Evolutionary conservation across 1,140 invertebrate genomes (phyloP).

Genomic region (Drosophila kohkoa): DNA sequence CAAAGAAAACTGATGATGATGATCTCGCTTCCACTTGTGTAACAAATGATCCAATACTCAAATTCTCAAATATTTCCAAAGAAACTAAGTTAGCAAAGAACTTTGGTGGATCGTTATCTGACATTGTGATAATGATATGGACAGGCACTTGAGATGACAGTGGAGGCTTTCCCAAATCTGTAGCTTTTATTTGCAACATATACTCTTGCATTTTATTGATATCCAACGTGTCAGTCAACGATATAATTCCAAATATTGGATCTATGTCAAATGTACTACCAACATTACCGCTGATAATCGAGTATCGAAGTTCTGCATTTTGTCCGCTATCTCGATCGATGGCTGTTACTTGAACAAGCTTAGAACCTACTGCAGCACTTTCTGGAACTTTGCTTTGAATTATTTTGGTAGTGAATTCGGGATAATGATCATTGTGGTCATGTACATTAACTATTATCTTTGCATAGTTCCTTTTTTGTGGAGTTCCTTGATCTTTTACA

Average conservation of each 20-base stretch:
- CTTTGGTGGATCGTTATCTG: conserved; percentile 93
- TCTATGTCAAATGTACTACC: conserved; percentile 94
- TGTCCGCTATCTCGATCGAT: conserved; percentile 93
- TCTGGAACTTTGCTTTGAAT: conserved; percentile 92
- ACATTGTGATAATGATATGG: conserved; percentile 94
- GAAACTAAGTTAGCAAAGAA: conserved; percentile 89
- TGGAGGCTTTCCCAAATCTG: conserved; percentile 91
- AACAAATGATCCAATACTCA: conserved; percentile 91
- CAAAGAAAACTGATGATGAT: conserved; percentile 92
- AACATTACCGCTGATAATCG: conserved; percentile 93
- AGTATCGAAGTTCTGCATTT: conserved; percentile 92
- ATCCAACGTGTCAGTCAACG: conserved; percentile 91
- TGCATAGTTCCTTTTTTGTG: conserved; percentile 93
- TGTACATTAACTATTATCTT: conserved; percentile 92
- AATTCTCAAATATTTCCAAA: conserved; percentile 94
- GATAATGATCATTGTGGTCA: conserved; percentile 96
- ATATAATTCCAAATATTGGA: conserved; percentile 90
- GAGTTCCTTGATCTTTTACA: conserved; percentile 95
- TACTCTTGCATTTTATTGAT: conserved; percentile 90
- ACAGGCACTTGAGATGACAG: conserved; percentile 92
- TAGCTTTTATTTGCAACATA: conserved; percentile 92
- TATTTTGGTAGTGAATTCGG: conserved; percentile 91
- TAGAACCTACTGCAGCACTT: conserved; percentile 90
- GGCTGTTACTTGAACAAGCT: conserved; percentile 90
- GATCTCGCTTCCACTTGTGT: conserved; percentile 91